Evolutionary conservation across 2,113 vertebrate genomes (phyloP), one percentile per base, ranked within the genome.

Genomic region (Perognathus longimembris): DNA sequence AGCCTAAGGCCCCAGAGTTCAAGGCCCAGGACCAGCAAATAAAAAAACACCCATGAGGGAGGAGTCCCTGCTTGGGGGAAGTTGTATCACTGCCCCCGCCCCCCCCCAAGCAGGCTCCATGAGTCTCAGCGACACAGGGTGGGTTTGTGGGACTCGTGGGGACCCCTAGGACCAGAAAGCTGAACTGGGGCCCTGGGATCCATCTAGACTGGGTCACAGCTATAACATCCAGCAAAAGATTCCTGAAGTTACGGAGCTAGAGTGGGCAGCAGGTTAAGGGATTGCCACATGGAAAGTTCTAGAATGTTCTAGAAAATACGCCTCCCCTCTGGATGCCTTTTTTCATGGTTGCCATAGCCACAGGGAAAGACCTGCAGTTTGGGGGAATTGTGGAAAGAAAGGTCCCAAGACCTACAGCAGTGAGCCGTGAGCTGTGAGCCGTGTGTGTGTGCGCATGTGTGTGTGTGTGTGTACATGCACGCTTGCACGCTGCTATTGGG

Each of bases 191-290:
- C 71, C 50, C 24, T 12, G 17, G 32, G 3, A 18, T 36, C 57
- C 3, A 12, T 9, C 54, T 45, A 14, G 8, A 6, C 15, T 3
- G 34, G 50, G 50, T 54, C 8, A 24, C 0, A 7, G 57, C 28
- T 4, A 0, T 1, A 5, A 9, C 0, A 0, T 0, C 0, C 28
- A 32, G 50, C 45, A 45, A 28, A 12, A 73, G 81, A 84, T 22
- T 24, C 63, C 40, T 1, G 0, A 7, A 66, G 11, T 54, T 66
- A 42, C 42, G 10, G n/a, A 18, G 36, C 1, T 32, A 28, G 5
- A 5, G 54, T 6, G n/a, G 84, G 45, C 36, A 20, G 54, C 10
- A 0, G n/a, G 6, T 32, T n/a, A 73, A 36, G 7, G 0, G 1
- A 21, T 38, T 2, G 0, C 63, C 12, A 4, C 36, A 1, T 12